Evolutionary conservation across 2,113 vertebrate genomes (phyloP).

Genomic region (Acanthochromis polyacanthus): DNA sequence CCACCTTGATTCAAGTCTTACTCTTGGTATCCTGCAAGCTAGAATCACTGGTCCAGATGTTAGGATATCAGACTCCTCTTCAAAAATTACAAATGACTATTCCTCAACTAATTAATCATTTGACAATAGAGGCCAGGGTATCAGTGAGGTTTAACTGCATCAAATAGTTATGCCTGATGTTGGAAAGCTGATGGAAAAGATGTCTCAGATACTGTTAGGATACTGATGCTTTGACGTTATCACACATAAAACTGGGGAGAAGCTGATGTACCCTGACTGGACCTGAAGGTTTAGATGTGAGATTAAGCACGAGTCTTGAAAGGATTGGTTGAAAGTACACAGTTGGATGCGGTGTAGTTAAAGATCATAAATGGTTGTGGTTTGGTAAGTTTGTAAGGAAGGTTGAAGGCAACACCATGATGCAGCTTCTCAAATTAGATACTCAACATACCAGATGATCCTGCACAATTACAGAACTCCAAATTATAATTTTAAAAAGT

Average conservation of each 20-base stretch:
- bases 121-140: background rate
- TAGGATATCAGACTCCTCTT: background rate
- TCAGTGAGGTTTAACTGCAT: background rate
- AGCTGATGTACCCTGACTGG: background rate
- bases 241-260: background rate
- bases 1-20: slow-evolving; percentile 7
- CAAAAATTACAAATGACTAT: no score
- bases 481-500: background rate
- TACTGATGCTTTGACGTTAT: background rate
- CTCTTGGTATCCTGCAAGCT: background rate
- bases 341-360: background rate
- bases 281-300: background rate
- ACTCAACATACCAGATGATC: background rate
- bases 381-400: background rate
- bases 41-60: slow-evolving; percentile 1
- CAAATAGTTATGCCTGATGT: background rate
- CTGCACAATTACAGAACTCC: background rate
- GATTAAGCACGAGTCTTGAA: background rate
- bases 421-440: background rate
- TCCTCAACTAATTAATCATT: background rate
- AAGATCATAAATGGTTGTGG: background rate
- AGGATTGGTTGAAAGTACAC: background rate
- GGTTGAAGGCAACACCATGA: no score
- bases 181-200: background rate
- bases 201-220: background rate